phyloP scores from a whole-genome alignment of 2,113 vertebrate genomes.

The Calidris pugnax region DNA sequence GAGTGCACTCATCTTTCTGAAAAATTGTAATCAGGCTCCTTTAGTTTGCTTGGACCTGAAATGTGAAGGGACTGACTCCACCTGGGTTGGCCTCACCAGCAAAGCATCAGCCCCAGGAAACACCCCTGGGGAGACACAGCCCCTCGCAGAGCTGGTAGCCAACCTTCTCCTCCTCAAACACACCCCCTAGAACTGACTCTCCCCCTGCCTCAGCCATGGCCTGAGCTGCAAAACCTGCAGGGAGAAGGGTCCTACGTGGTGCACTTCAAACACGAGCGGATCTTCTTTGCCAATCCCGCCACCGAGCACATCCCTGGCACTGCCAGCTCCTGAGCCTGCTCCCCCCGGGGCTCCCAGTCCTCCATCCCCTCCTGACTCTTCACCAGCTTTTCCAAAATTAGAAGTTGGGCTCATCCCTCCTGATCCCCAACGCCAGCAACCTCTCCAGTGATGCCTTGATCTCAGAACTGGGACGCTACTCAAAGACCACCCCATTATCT shows the following conservation, averaged over 20 bases:
- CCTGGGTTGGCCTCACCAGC: not conserved
- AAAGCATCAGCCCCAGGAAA: not conserved
- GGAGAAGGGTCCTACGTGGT: fast-evolving
- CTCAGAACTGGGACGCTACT: not conserved
- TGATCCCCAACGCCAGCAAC: not conserved
- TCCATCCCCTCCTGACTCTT: not conserved
- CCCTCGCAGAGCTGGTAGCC: fast-evolving
- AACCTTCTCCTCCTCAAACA: not conserved
- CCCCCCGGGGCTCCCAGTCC: not conserved
- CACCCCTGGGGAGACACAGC: not conserved
- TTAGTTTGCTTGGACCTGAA: not conserved
- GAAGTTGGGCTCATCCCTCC: not conserved
- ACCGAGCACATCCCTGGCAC: not conserved
- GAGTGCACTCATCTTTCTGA: not conserved
- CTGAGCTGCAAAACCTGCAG: not conserved
- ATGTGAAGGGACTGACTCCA: not conserved
- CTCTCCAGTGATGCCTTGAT: not conserved
- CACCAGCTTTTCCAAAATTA: not conserved
- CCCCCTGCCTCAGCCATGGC: not conserved
- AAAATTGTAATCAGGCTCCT: not conserved
- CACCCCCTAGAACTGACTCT: not conserved
- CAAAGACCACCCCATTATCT: not conserved
- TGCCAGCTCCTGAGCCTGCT: not conserved
- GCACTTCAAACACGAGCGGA: not conserved
- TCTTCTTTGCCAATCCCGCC: not conserved